phyloP scores from a whole-genome alignment of 2,113 vertebrate species.

The Haplochromis vanheusdeni region DNA sequence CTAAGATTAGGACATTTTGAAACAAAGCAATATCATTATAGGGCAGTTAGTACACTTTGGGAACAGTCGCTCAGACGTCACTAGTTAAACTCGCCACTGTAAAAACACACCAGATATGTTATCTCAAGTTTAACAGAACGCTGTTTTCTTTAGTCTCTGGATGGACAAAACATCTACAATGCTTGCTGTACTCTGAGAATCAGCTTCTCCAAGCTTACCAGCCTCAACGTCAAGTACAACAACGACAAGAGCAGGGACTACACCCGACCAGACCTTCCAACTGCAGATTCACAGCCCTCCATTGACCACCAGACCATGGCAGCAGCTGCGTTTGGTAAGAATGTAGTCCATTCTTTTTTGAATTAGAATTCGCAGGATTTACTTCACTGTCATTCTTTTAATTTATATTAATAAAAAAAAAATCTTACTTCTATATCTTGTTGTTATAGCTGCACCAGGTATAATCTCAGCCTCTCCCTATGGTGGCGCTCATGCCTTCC shows the following conservation, averaged over 20 bases:
- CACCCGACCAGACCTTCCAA: constrained; percentile 90
- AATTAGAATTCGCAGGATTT: not conserved
- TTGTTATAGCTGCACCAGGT: constrained; percentile 81
- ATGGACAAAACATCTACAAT: constrained; percentile 98
- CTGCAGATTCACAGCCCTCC: constrained; percentile 84
- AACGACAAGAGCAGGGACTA: constrained; percentile 97
- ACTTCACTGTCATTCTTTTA: not conserved
- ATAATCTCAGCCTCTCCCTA: constrained; percentile 92
- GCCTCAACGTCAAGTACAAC: constrained; percentile 97
- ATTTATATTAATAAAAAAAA: not conserved
- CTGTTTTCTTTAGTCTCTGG: constrained; percentile 75
- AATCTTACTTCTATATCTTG: not conserved
- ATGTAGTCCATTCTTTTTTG: not conserved
- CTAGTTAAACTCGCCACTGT: not conserved
- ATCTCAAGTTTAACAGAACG: not conserved
- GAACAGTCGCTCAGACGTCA: not conserved
- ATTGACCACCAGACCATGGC: constrained; percentile 88
- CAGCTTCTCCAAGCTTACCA: constrained; percentile 96
- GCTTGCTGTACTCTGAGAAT: constrained; percentile 95
- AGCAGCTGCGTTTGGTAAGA: constrained; percentile 86
- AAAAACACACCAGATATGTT: not conserved
- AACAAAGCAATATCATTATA: not conserved
- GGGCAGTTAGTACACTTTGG: not conserved
- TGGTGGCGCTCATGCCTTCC: constrained; percentile 85
- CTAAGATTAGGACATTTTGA: not conserved